Conservation (phyloP, 2,797 vertebrate genomes). For the Nasua narica region DNA sequence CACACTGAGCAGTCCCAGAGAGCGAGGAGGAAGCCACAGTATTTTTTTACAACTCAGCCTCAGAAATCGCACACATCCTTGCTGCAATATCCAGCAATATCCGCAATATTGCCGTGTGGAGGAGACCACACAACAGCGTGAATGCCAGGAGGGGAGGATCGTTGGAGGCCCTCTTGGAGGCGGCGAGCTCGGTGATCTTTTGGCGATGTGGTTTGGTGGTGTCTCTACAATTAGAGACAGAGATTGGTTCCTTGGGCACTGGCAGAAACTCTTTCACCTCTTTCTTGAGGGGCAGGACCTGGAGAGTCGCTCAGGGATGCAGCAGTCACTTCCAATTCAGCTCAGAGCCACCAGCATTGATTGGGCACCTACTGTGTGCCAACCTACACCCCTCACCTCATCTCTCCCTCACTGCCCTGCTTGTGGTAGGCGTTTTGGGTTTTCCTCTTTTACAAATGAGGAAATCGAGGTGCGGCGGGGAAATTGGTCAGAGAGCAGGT, state of each 20-base stretch:
- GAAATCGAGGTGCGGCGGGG: background rate
- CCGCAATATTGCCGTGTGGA: too few species aligned
- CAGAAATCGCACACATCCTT: background rate
- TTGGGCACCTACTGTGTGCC: background rate
- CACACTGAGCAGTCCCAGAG: background rate
- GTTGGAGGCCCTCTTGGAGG: background rate
- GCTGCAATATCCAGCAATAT: too few species aligned
- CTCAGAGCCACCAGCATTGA: background rate
- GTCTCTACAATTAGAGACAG: background rate
- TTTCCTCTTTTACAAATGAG: background rate
- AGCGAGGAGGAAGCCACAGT: too few species aligned
- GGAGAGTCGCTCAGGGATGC: background rate
- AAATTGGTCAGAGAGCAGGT: background rate
- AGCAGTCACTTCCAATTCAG: background rate
- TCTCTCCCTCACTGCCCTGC: background rate
- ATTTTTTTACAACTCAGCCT: background rate
- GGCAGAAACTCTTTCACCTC: background rate
- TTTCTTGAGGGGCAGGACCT: background rate
- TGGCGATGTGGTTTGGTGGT: background rate
- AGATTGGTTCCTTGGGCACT: background rate
- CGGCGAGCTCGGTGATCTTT: fast-evolving
- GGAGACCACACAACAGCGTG: background rate
- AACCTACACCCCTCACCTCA: background rate
- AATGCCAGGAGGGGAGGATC: too few species aligned
- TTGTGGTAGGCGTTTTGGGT: background rate